phyloP scores from a whole-genome alignment of 2,888 invertebrate genomes.

The Actias luna region DNA sequence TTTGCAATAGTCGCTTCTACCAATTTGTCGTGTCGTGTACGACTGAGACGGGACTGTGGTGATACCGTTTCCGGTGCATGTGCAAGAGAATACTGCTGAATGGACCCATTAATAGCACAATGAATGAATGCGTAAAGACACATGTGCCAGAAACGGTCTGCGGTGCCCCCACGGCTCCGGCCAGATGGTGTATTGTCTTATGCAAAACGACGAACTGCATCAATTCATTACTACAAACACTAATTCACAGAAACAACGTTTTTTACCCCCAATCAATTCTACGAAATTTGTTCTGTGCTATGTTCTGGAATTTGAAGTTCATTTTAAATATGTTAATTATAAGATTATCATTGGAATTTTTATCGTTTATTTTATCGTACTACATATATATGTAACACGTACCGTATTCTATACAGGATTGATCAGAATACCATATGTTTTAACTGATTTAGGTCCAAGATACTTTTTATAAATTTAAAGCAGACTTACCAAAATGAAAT shows the following conservation, averaged over 20 bases:
- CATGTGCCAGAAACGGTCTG: slow-evolving; percentile 51
- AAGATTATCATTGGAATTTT: neutral
- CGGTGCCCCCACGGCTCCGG: slow-evolving; percentile 53
- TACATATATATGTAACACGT: too few species aligned
- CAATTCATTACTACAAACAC: slow-evolving; percentile 55
- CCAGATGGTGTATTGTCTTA: slow-evolving; percentile 72
- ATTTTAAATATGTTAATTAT: neutral
- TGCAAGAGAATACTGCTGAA: slow-evolving; percentile 78
- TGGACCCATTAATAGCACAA: slow-evolving; percentile 76
- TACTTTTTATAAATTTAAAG: neutral
- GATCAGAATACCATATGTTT: neutral
- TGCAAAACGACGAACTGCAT: slow-evolving; percentile 67
- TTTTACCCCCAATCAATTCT: slow-evolving; percentile 46
- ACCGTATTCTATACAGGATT: too few species aligned
- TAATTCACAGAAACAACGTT: slow-evolving; percentile 66
- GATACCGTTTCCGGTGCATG: slow-evolving; percentile 71
- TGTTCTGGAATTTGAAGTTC: neutral
- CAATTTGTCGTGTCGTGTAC: slow-evolving; percentile 53
- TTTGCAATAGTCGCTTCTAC: slow-evolving; percentile 57
- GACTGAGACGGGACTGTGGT: slow-evolving; percentile 44
- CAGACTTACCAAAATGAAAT: too few species aligned
- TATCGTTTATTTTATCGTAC: neutral
- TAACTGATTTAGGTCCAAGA: neutral
- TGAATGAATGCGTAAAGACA: slow-evolving; percentile 75
- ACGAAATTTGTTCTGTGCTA: slow-evolving; percentile 26